Percentiles rank a stretch among this genome's conserved stretches.
These are phyloP conservation scores for Drosophila pseudotalamancana DNA, from an alignment of 2,888 invertebrate species.

Conservation along the genomic window DNA sequence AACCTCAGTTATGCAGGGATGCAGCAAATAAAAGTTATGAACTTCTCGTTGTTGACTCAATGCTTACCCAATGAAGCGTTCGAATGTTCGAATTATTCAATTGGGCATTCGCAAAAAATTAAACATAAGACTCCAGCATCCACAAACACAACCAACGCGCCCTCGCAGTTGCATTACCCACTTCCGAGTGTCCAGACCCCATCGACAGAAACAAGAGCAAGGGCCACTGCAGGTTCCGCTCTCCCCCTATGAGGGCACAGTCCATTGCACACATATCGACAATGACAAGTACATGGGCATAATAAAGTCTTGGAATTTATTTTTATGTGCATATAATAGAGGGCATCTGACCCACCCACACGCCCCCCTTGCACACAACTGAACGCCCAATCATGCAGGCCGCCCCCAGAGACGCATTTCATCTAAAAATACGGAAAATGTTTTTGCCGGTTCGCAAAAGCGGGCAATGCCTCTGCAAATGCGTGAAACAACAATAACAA, in stretches of 20 bases:
- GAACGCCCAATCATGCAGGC: constrained; percentile 44
- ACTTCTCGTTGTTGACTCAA: constrained; percentile 20
- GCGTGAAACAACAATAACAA: constrained; percentile 32
- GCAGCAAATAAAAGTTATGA: constrained; percentile 45
- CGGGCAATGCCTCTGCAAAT: constrained; percentile 46
- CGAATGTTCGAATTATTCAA: constrained; percentile 74
- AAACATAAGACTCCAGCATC: constrained; percentile 53
- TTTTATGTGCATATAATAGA: constrained; percentile 79
- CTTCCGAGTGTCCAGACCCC: neutral
- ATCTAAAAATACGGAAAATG: constrained; percentile 63
- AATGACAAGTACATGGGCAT: constrained; percentile 79
- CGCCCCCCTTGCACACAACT: constrained; percentile 12
- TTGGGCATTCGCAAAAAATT: constrained; percentile 73
- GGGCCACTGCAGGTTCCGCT: constrained; percentile 34
- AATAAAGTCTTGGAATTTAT: constrained; percentile 80
- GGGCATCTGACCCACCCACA: constrained; percentile 48
- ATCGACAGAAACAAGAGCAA: constrained; percentile 20
- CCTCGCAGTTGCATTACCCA: constrained; percentile 17
- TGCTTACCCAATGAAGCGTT: constrained; percentile 62
- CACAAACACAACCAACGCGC: constrained; percentile 31
- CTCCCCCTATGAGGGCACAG: constrained; percentile 46
- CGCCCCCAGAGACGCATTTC: constrained; percentile 79
- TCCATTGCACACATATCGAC: constrained; percentile 77
- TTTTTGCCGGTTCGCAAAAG: constrained; percentile 47
- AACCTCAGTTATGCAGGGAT: constrained; percentile 28